Base-by-base conservation (phyloP, 2,888 invertebrate genomes). In the Galerucella pusilla region DNA sequence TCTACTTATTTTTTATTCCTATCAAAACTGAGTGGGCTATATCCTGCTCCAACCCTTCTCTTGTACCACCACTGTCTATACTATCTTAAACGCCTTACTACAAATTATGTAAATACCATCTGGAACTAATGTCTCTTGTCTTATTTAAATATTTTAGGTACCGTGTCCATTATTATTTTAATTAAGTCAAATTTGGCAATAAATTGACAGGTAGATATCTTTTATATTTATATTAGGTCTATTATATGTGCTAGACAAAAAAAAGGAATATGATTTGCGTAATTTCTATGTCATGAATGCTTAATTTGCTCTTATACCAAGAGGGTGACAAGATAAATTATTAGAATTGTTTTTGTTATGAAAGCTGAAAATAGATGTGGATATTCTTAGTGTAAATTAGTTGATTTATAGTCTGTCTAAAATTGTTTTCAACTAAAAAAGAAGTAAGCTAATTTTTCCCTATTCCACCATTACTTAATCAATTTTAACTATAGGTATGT, bases 131-230 rank as follows among this genome's bases (percentile, higher is more conserved):
- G 76, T 77, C 82, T 81, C 79, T 80, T 82, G 83, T 83, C 81
- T 83, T 82, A 83, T 83, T 83, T 82, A 82, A 83, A 82, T 82
- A 79, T 77, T 79, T 80, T 76, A 78, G 77, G 80, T 80, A 79
- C 77, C 76, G 45, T 75, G 76, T 45, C 79, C 77, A 83, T 85
- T 83, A 83, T 83, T 81, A 83, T 83, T 84, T 80, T 83, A 84
- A 84, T 84, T 82, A 82, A 82, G 81, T 80, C 79, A 77, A 69
- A 63, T 74, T 74, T 65, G 20, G 69, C 68, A 69, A 45, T 57
- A 46, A 66, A 71, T 74, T 64, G 70, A 71, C 74, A 70, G 70
- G 74, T 74, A 74, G 54, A 42, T 57, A 20, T 46, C 63, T 59
- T 72, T 65, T 52, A 67, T 45, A 73, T 57, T 16, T 68, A 35